Base-by-base conservation (phyloP, 2,113 vertebrate genomes). In the Eubucco bourcierii region DNA sequence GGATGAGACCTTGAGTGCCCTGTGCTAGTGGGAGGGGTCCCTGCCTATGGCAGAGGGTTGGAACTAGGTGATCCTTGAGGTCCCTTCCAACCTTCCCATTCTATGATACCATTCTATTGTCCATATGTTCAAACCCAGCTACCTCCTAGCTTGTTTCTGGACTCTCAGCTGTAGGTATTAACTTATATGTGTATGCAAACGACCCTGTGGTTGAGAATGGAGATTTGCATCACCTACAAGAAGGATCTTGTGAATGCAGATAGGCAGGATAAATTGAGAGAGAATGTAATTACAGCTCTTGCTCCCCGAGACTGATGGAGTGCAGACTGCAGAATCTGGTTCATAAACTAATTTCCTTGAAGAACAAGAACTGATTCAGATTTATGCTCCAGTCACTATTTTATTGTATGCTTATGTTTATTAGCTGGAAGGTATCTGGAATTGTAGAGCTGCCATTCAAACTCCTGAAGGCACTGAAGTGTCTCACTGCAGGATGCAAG, bases 271-370 rank as follows among this genome's bases (percentile, higher is more conserved):
- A 94, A 94, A 96, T 94, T 84, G 90, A 95, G 76, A 83, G 53
- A 59, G 80, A 96, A 95, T 95, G 80, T 81, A 95, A 96, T 96
- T 96, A 96, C 73, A 88, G 84, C 80, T 91, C 85, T 93, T 93
- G 78, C 70, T 95, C 77, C 87, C 88, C 2, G 18, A 96, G 89
- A 95, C 80, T 96, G 95, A 96, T 93, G 84, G 89, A 96, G 84
- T 84, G 91, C 95, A 96, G 96, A 94, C 93, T 93, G 94, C 85
- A 92, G 93, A 86, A 91, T 59, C 59, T 72, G 93, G 68, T 76
- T 86, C 90, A 76, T 90, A 95, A 96, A 95, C 93, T 90, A 89
- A 96, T 95, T 96, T 90, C 61, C 70, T 68, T 85, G 73, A 90
- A 80, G 94, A 96, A 85, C 71, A 94, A 90, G 50, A 86, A 80